Base-by-base conservation (phyloP, 2,797 vertebrate genomes). In the Amblyraja radiata region DNA sequence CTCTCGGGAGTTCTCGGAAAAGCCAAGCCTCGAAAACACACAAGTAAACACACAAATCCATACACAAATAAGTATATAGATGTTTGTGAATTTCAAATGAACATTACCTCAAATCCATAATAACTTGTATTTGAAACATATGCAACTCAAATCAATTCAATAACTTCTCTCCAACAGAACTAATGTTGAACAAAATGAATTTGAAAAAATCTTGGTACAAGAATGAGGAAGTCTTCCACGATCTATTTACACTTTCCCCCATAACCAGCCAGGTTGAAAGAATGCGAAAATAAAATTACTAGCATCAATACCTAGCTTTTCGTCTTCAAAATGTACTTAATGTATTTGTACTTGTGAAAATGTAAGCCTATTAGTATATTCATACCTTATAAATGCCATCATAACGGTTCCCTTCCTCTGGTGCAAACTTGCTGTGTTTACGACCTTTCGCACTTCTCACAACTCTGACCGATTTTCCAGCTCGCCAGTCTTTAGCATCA, bases 351-450 rank as follows among this genome's bases (percentile, higher is more conserved):
- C 46, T 46, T 46, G 0, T 25, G 18, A 8, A 58, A 58, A 58
- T 83, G 54, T 25, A 83, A 83, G 58, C 10, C 2, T 28, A 6
- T 91, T 46, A 90, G 11, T 63, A 23, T 46, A 21, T 39, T 73
- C 94, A 93, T 32, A 98, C 99, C 97, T 99, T 99, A 93, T 99
- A 99, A 93, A 99, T 99, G 0, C 99, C 99, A 0, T 99, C 99
- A 0, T 99, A 99, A 93, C 99, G 94, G 96, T 99, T 99, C 39
- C 99, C 99, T 74, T 99, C 99, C 0, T 97, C 96, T 0, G 99
- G 99, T 0, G 96, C 97, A 0, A 97, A 99, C 95, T 99, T 99
- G 96, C 99, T 99, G 93, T 99, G 97, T 21, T 99, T 98, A 79
- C 98, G 97, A 0, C 99, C 99, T 93, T 99, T 99, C 18, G 97